Evolutionary conservation across 2,888 invertebrate species (phyloP), one percentile per base, ranked within the genome.

Genomic region (Eretmocerus hayati): DNA sequence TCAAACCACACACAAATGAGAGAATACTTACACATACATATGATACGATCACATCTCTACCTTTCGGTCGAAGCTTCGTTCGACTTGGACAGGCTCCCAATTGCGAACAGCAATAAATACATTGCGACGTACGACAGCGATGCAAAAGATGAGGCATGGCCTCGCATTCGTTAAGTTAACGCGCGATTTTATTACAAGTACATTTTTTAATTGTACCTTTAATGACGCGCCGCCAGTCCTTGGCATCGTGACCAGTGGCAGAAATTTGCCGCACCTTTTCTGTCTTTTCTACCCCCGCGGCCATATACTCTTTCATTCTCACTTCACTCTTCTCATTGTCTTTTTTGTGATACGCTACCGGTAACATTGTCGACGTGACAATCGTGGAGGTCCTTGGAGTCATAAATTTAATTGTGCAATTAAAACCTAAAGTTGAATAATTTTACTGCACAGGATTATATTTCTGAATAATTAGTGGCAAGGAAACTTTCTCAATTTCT

Each of bases 31-130:
- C n/a, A n/a, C n/a, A n/a, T n/a, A n/a, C n/a, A n/a, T n/a, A n/a
- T n/a, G n/a, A n/a, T n/a, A n/a, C n/a, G n/a, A n/a, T n/a, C n/a
- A n/a, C n/a, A n/a, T n/a, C n/a, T n/a, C n/a, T n/a, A n/a, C n/a
- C n/a, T n/a, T n/a, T n/a, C n/a, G 52, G 55, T 51, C 52, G 44
- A 54, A n/a, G 20, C 20, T 46, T 50, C 58, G 60, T 59, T 62
- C 62, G 61, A 63, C 58, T 67, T 68, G 68, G 67, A 67, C 62
- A 56, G 52, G 56, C 60, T 69, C 68, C 69, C 69, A 69, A 67
- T 69, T 67, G 67, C 66, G 54, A 56, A 48, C n/a, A 48, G 65
- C 63, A 61, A 65, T 63, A 67, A 68, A 68, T 62, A 63, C 62
- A 58, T 58, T 57, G 60, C 60, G 59, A 58, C 55, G 56, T 53